These are phyloP conservation scores for Progne subis DNA, from an alignment of 2,113 vertebrate genomes.

Conservation along the genomic window DNA sequence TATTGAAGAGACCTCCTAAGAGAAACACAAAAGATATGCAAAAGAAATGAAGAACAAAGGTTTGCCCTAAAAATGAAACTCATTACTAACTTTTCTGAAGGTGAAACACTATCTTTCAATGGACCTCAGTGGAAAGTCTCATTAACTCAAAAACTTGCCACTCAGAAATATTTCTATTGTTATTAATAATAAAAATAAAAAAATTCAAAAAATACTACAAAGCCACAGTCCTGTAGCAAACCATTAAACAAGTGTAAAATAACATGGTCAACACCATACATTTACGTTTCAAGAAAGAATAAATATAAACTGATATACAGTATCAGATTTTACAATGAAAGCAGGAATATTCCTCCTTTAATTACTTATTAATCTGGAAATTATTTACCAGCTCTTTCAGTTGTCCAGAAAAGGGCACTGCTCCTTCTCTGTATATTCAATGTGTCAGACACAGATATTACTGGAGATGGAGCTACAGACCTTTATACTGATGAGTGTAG, in stretches of 20 bases:
- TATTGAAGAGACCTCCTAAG: slow-evolving; percentile 46
- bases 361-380: neutral
- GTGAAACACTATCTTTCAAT: neutral
- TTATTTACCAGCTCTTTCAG: neutral
- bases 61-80: slow-evolving; percentile 23
- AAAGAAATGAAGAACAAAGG: slow-evolving; percentile 29
- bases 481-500: neutral
- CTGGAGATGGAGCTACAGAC: neutral
- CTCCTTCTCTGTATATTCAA: neutral
- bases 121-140: neutral
- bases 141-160: neutral
- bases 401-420: neutral
- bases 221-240: neutral
- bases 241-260: neutral
- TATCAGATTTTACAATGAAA: neutral
- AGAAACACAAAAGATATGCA: slow-evolving; percentile 3
- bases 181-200: neutral
- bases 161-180: neutral
- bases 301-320: neutral
- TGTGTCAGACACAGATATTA: neutral
- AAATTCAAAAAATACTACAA: neutral
- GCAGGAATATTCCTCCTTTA: neutral
- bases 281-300: neutral
- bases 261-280: neutral
- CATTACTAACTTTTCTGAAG: neutral